Evolutionary conservation across 2,113 vertebrate species (phyloP), one percentile per base, ranked within the genome.

Genomic region (Puma concolor): DNA sequence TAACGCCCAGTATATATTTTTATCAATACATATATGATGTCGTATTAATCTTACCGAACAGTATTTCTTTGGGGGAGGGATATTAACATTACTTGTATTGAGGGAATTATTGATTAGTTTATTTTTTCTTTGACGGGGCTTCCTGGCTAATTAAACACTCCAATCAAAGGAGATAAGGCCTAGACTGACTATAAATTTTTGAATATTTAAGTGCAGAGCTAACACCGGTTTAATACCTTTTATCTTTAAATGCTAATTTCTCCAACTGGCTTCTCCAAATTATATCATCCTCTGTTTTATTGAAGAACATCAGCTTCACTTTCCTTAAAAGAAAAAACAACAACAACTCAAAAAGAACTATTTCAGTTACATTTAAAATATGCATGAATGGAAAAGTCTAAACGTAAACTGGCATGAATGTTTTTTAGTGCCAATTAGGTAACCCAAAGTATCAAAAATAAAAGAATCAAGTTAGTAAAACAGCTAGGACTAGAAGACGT

Each of bases 271-370:
- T 94, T 98, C 97, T 99, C 99, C 99, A 99, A 92, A 99, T 98
- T 90, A 99, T 99, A 98, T 99, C 99, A 85, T 99, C 98, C 96
- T 99, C 99, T 27, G 98, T 98, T 94, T 99, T 99, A 98, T 99
- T 99, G 97, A 99, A 99, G 97, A 99, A 99, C 88, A 99, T 99
- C 98, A 99, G 98, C 95, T 99, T 99, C 57, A 96, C 98, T 97
- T 98, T 98, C 97, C 99, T 99, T 98, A 94, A 98, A 98, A 96
- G 93, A 83, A 89, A 77, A 27, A 31, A 6, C 72, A 93, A 88
- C 54, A 63, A 60, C 84, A 25, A 50, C n/a, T 92, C 48, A 95
- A 76, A 95, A 92, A 25, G 16, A 94, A 96, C 36, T 83, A 93
- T 84, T 90, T 94, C 2, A 33, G 83, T 92, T 92, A 93, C 15